Conservation (phyloP, 2,113 vertebrate species). For the Lutjanus erythropterus region DNA sequence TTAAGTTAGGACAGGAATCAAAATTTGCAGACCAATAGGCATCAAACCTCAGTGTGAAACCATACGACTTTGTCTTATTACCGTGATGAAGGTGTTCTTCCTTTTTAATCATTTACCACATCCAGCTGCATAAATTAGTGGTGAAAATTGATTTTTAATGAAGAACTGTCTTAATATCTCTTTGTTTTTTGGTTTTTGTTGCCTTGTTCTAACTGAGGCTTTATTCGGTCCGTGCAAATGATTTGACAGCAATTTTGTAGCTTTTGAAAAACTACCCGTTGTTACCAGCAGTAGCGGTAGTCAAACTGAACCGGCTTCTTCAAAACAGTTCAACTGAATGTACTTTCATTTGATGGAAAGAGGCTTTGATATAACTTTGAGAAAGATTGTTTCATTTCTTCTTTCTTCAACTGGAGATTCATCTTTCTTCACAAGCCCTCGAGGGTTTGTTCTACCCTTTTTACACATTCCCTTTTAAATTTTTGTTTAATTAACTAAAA, state of each 20-base stretch:
- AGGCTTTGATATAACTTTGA: constrained; percentile 40
- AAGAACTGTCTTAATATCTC: background rate
- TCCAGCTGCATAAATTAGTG: constrained; percentile 19
- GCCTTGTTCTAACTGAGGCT: background rate
- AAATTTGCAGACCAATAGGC: background rate
- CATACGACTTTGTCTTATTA: constrained; percentile 1
- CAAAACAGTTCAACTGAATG: constrained; percentile 20
- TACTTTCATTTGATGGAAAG: constrained; percentile 35
- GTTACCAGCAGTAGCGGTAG: background rate
- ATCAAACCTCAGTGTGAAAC: constrained; percentile 6
- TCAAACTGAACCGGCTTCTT: constrained; percentile 12
- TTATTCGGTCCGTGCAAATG: constrained; percentile 9
- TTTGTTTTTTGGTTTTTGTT: constrained; percentile 31
- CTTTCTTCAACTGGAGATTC: constrained; percentile 16
- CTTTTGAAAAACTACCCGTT: constrained; percentile 30
- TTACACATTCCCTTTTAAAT: constrained; percentile 37
- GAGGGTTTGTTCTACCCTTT: constrained; percentile 23
- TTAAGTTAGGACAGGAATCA: background rate
- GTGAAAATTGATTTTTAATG: constrained; percentile 42
- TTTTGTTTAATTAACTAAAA: constrained; percentile 41
- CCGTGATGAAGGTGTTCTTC: background rate
- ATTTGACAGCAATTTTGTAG: constrained; percentile 35
- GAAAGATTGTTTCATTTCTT: constrained; percentile 19
- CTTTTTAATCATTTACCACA: constrained; percentile 4
- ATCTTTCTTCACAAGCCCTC: background rate